Evolutionary conservation across 1,140 invertebrate genomes (phyloP), one percentile per base, ranked within the genome.

Genomic region (Cotesia chilonis): DNA sequence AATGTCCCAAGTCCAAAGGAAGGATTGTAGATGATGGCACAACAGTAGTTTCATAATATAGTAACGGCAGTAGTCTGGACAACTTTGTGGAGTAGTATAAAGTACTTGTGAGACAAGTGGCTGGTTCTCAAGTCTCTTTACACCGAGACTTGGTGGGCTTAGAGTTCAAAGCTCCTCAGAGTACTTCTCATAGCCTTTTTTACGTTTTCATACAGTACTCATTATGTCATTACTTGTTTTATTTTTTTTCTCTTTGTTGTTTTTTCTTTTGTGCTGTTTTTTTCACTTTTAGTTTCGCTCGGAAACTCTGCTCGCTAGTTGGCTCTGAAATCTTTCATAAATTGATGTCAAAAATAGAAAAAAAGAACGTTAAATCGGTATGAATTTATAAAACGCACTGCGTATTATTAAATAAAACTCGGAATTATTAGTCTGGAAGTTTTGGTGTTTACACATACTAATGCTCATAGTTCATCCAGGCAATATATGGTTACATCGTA

Each of bases 31-130:
- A 36, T 10, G 28, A 68, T 38, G n/a, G 9, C 28, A 2, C 28
- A 47, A 47, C 10, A 47, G 41, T 10, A 47, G 41, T 47, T 10
- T 47, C 10, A 10, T 47, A 47, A 47, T 47, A 10, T 59, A 28
- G 55, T 2, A n/a, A n/a, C 28, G 6, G 55, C 14, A 59, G 28
- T 47, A 47, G 41, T 47, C 41, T 47, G 41, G 41, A 47, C 41
- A 47, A 47, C 6, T 47, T 61, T 1, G 5, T 61, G 10, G 28
- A 66, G 47, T 20, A 35, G 54, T 75, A 76, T 70, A 76, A 80
- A 78, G 76, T 76, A 73, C 75, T 81, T 73, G 71, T 77, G 78
- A 52, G 36, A 61, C 69, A 78, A 81, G 80, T 81, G 78, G 80
- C 71, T 68, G 76, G 80, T 75, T 76, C 74, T 78, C 68, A 75